These are phyloP conservation scores for Neolamprologus falcicula DNA, from an alignment of 2,113 vertebrate species.

Conservation along the genomic window DNA sequence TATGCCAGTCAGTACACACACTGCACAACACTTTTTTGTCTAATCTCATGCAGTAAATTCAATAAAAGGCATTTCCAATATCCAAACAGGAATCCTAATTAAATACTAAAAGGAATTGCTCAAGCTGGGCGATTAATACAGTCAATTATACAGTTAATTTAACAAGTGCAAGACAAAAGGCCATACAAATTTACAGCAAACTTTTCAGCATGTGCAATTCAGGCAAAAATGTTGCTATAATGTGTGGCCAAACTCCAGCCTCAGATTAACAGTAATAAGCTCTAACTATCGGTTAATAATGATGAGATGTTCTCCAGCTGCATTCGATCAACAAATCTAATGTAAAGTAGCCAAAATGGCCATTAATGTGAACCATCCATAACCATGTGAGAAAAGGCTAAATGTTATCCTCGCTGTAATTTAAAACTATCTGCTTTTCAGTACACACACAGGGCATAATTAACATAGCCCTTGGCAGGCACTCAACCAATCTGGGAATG, in stretches of 20 bases:
- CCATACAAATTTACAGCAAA: neutral
- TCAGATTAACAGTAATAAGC: neutral
- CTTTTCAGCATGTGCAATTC: neutral
- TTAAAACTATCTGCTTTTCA: neutral
- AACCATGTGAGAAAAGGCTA: neutral
- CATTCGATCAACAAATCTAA: neutral
- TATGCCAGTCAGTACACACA: neutral
- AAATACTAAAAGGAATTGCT: neutral
- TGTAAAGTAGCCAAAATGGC: neutral
- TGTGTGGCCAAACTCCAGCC: neutral
- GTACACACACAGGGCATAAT: neutral
- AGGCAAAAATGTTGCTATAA: neutral
- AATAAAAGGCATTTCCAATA: neutral
- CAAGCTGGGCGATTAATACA: neutral
- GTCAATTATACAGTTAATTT: neutral
- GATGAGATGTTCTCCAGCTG: neutral
- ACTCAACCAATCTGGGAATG: neutral
- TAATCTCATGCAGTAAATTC: neutral
- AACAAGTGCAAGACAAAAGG: neutral
- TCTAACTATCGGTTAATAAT: neutral
- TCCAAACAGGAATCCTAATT: neutral
- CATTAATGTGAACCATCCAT: neutral
- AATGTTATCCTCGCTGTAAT: neutral
- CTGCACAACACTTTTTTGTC: neutral
- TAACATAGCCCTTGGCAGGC: neutral